phyloP scores from a whole-genome alignment of 2,113 vertebrate genomes.

The Junco hyemalis region DNA sequence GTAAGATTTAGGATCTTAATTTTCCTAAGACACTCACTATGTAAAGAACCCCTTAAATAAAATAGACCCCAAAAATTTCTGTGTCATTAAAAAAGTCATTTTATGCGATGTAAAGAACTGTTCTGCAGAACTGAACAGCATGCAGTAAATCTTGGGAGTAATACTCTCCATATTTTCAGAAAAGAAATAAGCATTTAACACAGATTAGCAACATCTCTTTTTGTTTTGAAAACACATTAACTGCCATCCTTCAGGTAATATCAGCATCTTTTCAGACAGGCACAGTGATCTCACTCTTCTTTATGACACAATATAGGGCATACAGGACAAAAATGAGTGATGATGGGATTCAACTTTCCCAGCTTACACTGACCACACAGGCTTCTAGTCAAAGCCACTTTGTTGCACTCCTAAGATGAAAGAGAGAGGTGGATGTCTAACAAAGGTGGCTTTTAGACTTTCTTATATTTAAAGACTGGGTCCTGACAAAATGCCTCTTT shows the following conservation, averaged over 20 bases:
- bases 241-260: not conserved
- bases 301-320: not conserved
- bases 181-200: not conserved
- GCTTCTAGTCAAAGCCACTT: not conserved
- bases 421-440: not conserved
- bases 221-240: not conserved
- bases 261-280: not conserved
- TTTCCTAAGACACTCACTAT: not conserved
- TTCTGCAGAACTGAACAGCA: not conserved
- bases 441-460: not conserved
- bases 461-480: not conserved
- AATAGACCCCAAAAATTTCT: not conserved
- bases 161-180: not conserved
- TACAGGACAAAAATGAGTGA: not conserved
- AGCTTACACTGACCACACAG: not conserved
- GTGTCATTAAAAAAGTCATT: not conserved
- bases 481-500: not conserved
- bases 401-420: not conserved
- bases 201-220: not conserved
- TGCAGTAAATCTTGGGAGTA: not conserved
- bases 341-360: not conserved
- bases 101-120: not conserved
- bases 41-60: not conserved
- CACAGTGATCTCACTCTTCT: not conserved
- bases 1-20: not conserved